Evolutionary conservation across 2,113 vertebrate species (phyloP), one percentile per base, ranked within the genome.

Genomic region (Cavia aperea): DNA sequence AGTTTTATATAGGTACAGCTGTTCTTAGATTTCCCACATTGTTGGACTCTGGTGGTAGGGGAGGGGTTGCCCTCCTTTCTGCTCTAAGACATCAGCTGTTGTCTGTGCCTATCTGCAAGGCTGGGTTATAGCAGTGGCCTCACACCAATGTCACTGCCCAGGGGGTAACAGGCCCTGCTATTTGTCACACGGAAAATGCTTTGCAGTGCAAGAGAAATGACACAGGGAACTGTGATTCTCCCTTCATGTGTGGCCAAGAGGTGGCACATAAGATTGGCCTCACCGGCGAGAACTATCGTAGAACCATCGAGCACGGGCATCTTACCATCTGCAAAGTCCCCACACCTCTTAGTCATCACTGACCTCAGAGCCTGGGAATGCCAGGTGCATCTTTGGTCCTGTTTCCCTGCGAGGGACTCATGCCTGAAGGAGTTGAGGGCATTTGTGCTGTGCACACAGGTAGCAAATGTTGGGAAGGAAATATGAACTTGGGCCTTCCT

Each of bases 1-100:
- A 19, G 12, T 24, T 77, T 75, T 21, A 5, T 0, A 0, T 26
- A 18, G 12, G 0, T 29, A 3, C 12, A 21, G 2, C 15, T n/a
- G 3, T 46, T 54, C 43, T 46, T 18, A 7, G 13, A 21, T 14
- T 16, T 5, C 39, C 60, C 4, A 11, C 0, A 19, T 13, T 21
- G 13, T 66, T 51, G 26, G 23, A 19, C 16, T 9, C 31, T 58
- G 18, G 56, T 56, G 56, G 16, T 54, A 12, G 51, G 51, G 14
- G 13, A 10, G 66, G 4, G 15, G 0, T 5, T 31, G 11, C 4
- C 2, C 46, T 88, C 51, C 36, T 62, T 1, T 46, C 75, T 78
- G 66, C 58, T 72, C 60, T 16, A 16, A 46, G 70, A 49, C 6
- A 7, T 75, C 24, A 75, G 73, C 43, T 46, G n/a, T 60, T 49